Evolutionary conservation across 1,140 invertebrate species (phyloP), one percentile per base, ranked within the genome.

Genomic region (Bombus sibiricus): DNA sequence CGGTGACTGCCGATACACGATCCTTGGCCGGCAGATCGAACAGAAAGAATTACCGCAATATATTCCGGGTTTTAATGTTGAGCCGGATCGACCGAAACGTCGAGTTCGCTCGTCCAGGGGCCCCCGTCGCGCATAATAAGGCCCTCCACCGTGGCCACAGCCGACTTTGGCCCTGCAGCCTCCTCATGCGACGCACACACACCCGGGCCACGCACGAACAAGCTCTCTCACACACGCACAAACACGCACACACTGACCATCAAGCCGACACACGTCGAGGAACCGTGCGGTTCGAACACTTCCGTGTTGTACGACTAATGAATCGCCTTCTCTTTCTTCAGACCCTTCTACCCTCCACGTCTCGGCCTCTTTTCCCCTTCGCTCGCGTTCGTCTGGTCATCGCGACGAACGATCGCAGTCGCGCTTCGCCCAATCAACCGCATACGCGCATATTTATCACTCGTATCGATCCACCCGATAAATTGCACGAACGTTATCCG

Each of bases 251-350:
- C 43, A 75, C 43, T 8, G 64, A 18, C 47, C 25, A 37, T 22
- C 28, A 39, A 28, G 66, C 77, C 78, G 79, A 86, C 79, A 87
- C 86, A 90, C 85, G 88, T 76, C 41, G 88, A 83, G 87, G 86
- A 86, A 89, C 86, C 89, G 87, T 87, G 88, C 91, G 86, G 84
- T 91, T 81, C 81, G 88, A 92, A 92, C 92, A 93, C 94, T 95
- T 95, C 94, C 94, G 94, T 94, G 93, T 95, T 95, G 93, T 95
- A 94, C 92, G 92, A 93, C 94, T 95, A 95, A 95, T 95, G 94
- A 95, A 95, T 95, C 93, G 94, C 92, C 93, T 94, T 93, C 92
- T 91, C 92, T 81, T 91, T 83, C 80, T 69, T 62, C 86, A 37
- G 87, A 85, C 82, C 80, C 86, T 87, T 92, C 76, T 90, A 86